Conservation (phyloP, 2,797 vertebrate species). For the Ara ararauna region DNA sequence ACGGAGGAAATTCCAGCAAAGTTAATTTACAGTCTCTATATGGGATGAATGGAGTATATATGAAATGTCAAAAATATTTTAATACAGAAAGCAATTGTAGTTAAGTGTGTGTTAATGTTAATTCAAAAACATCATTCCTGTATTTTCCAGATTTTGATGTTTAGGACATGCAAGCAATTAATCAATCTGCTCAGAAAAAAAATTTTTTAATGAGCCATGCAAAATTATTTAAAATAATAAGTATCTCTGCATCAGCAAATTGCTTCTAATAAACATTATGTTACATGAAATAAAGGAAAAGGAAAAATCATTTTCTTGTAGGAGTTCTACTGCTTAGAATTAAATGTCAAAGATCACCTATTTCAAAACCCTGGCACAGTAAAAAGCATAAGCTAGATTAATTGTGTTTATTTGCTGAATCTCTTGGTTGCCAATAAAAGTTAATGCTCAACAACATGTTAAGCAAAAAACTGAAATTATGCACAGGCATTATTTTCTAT, state of each 20-base stretch:
- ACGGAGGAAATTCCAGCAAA: not conserved
- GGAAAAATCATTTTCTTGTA: not conserved
- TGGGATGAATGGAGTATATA: not conserved
- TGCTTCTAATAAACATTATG: not conserved
- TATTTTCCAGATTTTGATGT: not conserved
- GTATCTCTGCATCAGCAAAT: not conserved
- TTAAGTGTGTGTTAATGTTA: rapidly evolving
- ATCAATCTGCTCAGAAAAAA: not conserved
- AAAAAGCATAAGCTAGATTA: not conserved
- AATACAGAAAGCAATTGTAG: not conserved
- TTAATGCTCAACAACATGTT: not conserved
- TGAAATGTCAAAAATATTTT: not conserved
- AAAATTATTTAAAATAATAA: not conserved
- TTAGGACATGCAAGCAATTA: not conserved
- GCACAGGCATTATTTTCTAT: not conserved
- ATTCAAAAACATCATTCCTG: not conserved
- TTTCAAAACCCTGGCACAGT: not conserved
- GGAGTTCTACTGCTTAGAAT: not conserved
- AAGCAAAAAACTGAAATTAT: not conserved
- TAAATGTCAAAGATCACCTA: not conserved
- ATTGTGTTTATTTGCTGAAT: not conserved
- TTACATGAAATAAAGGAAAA: not conserved
- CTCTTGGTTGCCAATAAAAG: not conserved
- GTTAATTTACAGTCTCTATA: not conserved
- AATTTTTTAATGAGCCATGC: not conserved